Conservation (phyloP, 1,140 invertebrate species). For the Drosophila lacertosa region DNA sequence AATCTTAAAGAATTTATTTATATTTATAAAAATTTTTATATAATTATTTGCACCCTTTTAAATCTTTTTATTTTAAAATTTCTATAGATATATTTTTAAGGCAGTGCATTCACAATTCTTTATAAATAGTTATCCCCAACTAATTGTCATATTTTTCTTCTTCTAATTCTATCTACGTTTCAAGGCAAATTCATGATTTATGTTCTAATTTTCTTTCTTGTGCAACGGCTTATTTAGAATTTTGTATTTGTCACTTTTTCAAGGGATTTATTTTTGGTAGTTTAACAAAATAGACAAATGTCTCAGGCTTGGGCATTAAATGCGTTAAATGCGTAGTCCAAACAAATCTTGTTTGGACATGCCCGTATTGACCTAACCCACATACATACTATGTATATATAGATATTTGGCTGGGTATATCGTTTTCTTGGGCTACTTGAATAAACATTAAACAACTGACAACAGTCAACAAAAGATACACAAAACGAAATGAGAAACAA, state of each 20-base stretch:
- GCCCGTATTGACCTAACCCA: conserved; percentile 72
- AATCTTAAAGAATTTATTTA: too few species aligned
- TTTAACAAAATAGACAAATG: conserved; percentile 29
- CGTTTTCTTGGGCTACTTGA: conserved; percentile 26
- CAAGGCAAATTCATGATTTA: conserved; percentile 66
- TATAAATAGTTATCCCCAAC: neutral
- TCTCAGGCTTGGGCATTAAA: conserved; percentile 32
- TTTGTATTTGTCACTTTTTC: conserved; percentile 51
- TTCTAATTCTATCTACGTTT: conserved; percentile 1
- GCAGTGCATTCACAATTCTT: neutral
- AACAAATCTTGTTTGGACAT: conserved; percentile 29
- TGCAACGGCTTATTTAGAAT: conserved; percentile 58
- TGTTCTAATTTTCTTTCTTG: conserved; percentile 40
- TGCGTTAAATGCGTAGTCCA: conserved; percentile 36
- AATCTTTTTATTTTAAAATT: too few species aligned
- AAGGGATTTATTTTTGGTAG: conserved; percentile 29
- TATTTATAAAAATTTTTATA: too few species aligned
- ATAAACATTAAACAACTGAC: conserved; percentile 52
- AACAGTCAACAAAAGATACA: conserved; percentile 55
- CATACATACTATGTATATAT: too few species aligned
- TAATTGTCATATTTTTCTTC: neutral
- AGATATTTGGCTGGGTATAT: conserved; percentile 24
- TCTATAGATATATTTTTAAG: too few species aligned
- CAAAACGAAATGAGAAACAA: conserved; percentile 51
- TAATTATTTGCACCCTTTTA: too few species aligned